Evolutionary conservation across 2,113 vertebrate genomes (phyloP).

Genomic region (Lipophrys pholis): DNA sequence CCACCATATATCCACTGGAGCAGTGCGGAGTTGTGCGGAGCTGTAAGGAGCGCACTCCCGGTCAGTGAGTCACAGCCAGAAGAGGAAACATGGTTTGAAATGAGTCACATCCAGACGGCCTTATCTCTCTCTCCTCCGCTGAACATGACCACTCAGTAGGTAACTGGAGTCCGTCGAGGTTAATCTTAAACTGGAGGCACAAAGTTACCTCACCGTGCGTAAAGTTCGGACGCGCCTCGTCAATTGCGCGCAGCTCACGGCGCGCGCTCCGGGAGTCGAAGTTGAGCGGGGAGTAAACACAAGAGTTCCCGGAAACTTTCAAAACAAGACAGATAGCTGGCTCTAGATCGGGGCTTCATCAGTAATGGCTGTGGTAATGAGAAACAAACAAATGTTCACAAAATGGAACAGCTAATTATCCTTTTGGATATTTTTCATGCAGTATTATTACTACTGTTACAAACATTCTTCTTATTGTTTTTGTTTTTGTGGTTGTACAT

Average conservation of each 20-base stretch:
- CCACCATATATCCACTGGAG: slow-evolving; percentile 44
- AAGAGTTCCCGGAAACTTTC: slow-evolving; percentile 22
- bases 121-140: slow-evolving; percentile 11
- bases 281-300: not conserved
- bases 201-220: slow-evolving; percentile 28
- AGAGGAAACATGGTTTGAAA: slow-evolving; percentile 8
- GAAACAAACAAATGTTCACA: too few relatives aligned
- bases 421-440: too few relatives aligned
- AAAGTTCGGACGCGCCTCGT: slow-evolving; percentile 29
- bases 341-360: too few relatives aligned
- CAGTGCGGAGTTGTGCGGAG: not conserved
- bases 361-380: too few relatives aligned
- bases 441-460: too few relatives aligned
- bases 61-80: slow-evolving; percentile 31
- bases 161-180: not conserved
- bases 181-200: slow-evolving; percentile 5
- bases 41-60: slow-evolving; percentile 51
- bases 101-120: slow-evolving; percentile 7
- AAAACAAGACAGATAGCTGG: slow-evolving; percentile 46
- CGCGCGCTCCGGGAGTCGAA: not conserved
- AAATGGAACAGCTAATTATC: too few relatives aligned
- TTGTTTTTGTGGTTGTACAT: too few relatives aligned
- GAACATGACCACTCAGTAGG: slow-evolving; percentile 3
- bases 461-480: too few relatives aligned
- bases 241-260: slow-evolving; percentile 7